These are phyloP conservation scores for Potamarius usumacintae DNA, from an alignment of 2,113 vertebrate species.

Conservation along the genomic window DNA sequence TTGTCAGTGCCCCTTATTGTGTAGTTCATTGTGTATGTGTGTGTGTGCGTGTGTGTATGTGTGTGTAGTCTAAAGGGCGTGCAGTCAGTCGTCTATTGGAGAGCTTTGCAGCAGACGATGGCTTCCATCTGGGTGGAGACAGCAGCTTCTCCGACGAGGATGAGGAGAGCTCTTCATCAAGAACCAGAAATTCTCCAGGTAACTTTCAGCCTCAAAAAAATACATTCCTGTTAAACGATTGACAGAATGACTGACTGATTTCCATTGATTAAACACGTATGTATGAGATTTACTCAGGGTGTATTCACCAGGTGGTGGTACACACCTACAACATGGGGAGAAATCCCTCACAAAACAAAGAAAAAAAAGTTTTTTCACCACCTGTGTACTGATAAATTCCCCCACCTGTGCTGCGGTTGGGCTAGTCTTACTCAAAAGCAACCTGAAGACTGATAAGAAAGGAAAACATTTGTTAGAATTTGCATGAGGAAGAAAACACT, in stretches of 20 bases:
- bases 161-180: conserved; percentile 60
- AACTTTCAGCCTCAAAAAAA: background rate
- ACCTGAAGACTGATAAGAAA: background rate
- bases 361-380: background rate
- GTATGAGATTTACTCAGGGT: background rate
- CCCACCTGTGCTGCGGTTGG: background rate
- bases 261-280: background rate
- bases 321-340: background rate
- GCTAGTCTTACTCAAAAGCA: background rate
- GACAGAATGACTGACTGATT: background rate
- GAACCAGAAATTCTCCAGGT: conserved; percentile 63
- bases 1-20: conserved; percentile 26
- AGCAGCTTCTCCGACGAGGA: conserved; percentile 93
- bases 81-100: conserved; percentile 90
- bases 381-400: background rate
- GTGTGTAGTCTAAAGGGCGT: conserved; percentile 79
- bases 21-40: conserved; percentile 38
- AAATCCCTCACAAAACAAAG: background rate
- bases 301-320: background rate
- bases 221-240: background rate
- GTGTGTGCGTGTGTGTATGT: conserved; percentile 47
- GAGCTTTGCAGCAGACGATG: conserved; percentile 87
- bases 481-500: background rate
- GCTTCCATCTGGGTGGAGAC: conserved; percentile 85
- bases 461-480: background rate